Conservation (phyloP, 1,140 invertebrate genomes). For the Probaryconus sp. region DNA sequence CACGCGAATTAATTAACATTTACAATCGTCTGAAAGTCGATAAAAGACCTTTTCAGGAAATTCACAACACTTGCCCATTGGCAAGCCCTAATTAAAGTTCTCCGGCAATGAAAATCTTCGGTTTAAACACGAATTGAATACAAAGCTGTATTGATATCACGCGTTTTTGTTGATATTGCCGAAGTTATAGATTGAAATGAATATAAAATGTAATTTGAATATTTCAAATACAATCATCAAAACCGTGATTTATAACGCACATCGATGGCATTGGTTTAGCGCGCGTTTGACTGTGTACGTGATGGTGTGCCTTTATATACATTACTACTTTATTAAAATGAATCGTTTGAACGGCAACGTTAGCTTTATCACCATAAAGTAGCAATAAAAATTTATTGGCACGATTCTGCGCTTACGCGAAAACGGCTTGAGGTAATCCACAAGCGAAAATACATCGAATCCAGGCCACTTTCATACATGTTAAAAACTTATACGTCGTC, state of each 20-base stretch:
- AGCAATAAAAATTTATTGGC: conserved; percentile 74
- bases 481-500: conserved; percentile 59
- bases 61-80: no score
- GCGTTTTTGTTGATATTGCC: conserved; percentile 4
- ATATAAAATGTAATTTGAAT: conserved; percentile 21
- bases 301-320: conserved; percentile 32
- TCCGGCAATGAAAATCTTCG: no score
- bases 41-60: no score
- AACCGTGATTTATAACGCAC: conserved; percentile 13
- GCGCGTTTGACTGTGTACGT: not conserved
- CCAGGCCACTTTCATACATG: conserved; percentile 55
- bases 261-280: not conserved
- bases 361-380: conserved; percentile 71
- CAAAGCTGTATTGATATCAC: conserved; percentile 8
- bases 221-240: conserved; percentile 12
- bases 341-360: conserved; percentile 65
- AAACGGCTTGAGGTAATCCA: conserved; percentile 59
- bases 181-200: conserved; percentile 3
- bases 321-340: conserved; percentile 68
- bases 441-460: conserved; percentile 58
- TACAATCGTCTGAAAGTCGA: no score
- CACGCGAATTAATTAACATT: no score
- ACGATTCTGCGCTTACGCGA: conserved; percentile 55
- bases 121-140: conserved; percentile 3
- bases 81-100: no score